These are phyloP conservation scores for Elanus axillaris DNA, from an alignment of 2,113 vertebrate species.

Conservation along the genomic window DNA sequence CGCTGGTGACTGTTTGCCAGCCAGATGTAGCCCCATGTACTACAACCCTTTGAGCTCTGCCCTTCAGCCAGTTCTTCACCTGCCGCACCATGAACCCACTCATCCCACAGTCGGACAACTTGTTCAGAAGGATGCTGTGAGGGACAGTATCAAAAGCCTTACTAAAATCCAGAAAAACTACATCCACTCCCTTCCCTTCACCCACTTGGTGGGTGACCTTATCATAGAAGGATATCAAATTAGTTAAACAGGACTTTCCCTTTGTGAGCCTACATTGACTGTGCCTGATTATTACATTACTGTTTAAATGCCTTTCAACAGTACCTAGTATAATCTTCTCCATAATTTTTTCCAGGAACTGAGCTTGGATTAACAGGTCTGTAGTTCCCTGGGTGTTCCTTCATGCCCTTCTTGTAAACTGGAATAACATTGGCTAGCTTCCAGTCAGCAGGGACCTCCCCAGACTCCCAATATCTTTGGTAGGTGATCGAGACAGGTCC, in stretches of 20 bases:
- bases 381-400: neutral
- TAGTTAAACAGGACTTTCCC: neutral
- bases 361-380: neutral
- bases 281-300: neutral
- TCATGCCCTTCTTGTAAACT: neutral
- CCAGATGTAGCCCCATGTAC: neutral
- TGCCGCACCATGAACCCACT: accelerated
- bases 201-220: neutral
- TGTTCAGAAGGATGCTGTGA: neutral
- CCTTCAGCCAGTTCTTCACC: neutral
- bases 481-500: neutral
- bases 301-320: neutral
- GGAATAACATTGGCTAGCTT: neutral
- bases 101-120: neutral
- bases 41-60: neutral
- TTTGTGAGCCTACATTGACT: neutral
- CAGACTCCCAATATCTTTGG: neutral
- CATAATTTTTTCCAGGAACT: neutral
- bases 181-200: neutral
- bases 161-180: neutral
- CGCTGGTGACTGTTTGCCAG: neutral
- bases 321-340: neutral
- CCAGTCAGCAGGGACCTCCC: neutral
- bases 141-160: neutral
- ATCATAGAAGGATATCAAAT: neutral